Conservation (phyloP, 37 sponge, comb jelly and placozoan genomes). For the Chondrilla cf. caribensis region DNA sequence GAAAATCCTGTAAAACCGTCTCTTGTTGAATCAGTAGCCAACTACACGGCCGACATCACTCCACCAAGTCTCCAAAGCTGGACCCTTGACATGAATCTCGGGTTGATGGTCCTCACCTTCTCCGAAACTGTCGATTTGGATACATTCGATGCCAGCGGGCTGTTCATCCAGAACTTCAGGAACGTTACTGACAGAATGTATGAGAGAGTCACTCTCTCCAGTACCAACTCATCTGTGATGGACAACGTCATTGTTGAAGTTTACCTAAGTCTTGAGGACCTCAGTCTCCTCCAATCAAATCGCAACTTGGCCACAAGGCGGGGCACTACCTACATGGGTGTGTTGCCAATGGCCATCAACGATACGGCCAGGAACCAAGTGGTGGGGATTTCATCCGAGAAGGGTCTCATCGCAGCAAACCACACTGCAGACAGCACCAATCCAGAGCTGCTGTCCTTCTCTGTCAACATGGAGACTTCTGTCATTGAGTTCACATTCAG, state of each 20-base stretch:
- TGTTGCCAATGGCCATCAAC: slow-evolving; percentile 31
- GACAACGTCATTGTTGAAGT: slow-evolving; percentile 34
- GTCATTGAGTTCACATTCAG: slow-evolving; percentile 61
- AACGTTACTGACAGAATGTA: slow-evolving; percentile 18
- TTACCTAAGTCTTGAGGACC: slow-evolving; percentile 37
- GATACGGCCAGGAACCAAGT: slow-evolving; percentile 49
- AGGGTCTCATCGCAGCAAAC: slow-evolving; percentile 15
- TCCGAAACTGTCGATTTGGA: slow-evolving; percentile 50
- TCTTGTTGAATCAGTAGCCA: slow-evolving; percentile 9
- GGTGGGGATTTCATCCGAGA: slow-evolving; percentile 8
- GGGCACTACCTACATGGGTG: slow-evolving; percentile 42
- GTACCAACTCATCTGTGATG: slow-evolving; percentile 1
- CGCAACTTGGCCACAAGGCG: slow-evolving; percentile 49
- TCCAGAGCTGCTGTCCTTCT: slow-evolving; percentile 47
- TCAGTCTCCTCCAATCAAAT: slow-evolving; percentile 37
- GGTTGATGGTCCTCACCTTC: slow-evolving; percentile 51
- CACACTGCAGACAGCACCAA: slow-evolving; percentile 42
- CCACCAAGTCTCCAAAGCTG: slow-evolving; percentile 38
- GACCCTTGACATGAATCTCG: slow-evolving; percentile 58
- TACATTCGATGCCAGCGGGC: slow-evolving; percentile 41
- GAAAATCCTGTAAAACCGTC: slow-evolving; percentile 40
- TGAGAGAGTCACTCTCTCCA: slow-evolving; percentile 33
- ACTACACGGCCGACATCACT: slow-evolving; percentile 42
- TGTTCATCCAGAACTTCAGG: slow-evolving; percentile 52
- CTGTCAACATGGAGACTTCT: slow-evolving; percentile 55